A percentile compares a stretch with the other conserved stretches of the same genome.
phyloP scores from a whole-genome alignment of 1,140 invertebrate genomes.

The Zaprionus davidi region DNA sequence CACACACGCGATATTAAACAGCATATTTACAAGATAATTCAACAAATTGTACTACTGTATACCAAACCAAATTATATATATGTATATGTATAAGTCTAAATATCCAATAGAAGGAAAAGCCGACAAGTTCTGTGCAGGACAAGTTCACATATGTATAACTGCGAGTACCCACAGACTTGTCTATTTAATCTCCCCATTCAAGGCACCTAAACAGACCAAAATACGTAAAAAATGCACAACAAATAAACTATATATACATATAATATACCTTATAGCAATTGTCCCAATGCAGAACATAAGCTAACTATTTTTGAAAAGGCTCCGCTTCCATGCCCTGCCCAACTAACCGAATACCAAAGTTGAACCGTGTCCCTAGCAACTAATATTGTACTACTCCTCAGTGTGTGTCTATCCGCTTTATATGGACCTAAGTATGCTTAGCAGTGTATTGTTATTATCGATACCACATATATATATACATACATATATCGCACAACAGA shows the following conservation, averaged over 20 bases:
- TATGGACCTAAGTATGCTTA: conserved; percentile 16
- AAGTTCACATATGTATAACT: background rate
- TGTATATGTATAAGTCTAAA: conserved; percentile 17
- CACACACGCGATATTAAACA: background rate
- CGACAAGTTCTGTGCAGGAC: background rate
- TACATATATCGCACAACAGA: conserved; percentile 7
- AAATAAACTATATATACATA: conserved; percentile 31
- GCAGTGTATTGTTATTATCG: conserved; percentile 13
- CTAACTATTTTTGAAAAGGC: conserved; percentile 32
- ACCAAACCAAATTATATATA: conserved; percentile 39
- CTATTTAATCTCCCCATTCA: conserved; percentile 23
- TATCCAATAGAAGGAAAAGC: conserved; percentile 10
- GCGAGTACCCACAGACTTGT: conserved; percentile 4
- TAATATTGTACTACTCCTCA: conserved; percentile 15
- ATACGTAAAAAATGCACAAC: conserved; percentile 56
- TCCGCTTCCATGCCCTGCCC: background rate
- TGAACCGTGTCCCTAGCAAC: conserved; percentile 15
- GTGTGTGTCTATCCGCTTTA: conserved; percentile 14
- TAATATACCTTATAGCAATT: conserved; percentile 8
- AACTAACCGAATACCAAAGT: conserved; percentile 20
- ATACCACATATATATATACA: background rate
- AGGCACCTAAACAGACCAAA: conserved; percentile 56
- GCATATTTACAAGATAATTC: conserved; percentile 43
- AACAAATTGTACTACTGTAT: conserved; percentile 39
- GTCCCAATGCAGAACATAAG: conserved; percentile 12